Base-by-base conservation (phyloP, 1,140 invertebrate genomes). In the Ceratina australensis region DNA sequence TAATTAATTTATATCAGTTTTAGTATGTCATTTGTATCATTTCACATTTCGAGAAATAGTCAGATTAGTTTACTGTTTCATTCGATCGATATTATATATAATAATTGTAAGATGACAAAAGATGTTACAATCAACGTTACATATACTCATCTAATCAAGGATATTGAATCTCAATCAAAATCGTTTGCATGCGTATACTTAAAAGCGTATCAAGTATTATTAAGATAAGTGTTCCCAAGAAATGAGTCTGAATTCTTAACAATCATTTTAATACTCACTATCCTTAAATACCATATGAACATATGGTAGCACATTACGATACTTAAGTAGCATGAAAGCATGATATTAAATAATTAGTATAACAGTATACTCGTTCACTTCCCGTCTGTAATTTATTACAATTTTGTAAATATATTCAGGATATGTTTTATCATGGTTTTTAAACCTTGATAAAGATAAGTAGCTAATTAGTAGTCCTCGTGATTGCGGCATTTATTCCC, bases 371-470 rank as follows among this genome's bases (percentile, higher is more conserved):
- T 63, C 42, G 50, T 78, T 50, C n/a, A 67, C 28, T 65, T 57
- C 59, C 68, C 10, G 47, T 20, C 42, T 15, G 67, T 80, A 72
- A 78, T 81, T 78, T 78, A 82, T 77, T 77, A 64, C 63, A 79
- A 78, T 82, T 82, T 73, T 81, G 79, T 80, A 83, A 78, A 83
- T 81, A 83, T 72, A 69, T 68, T 7, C 15, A 66, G 63, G 60
- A 79, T 66, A 76, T 54, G 63, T 79, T 60, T 50, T 18, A 28
- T 16, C 26, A 18, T 54, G 52, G n/a, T 54, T 15, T 54, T 10
- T 10, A 52, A 52, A 33, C 28, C 28, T 33, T 42, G 33, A 42
- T 42, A 42, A 42, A 42, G 10, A 42, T 42, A 42, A 42, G 33
- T 42, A 42, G 33, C 33, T 7, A 10, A 42, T 42, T 42, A 42